These are phyloP conservation scores for Gastracanthus pulcherrimus DNA, from an alignment of 2,888 invertebrate genomes.

Conservation along the genomic window DNA sequence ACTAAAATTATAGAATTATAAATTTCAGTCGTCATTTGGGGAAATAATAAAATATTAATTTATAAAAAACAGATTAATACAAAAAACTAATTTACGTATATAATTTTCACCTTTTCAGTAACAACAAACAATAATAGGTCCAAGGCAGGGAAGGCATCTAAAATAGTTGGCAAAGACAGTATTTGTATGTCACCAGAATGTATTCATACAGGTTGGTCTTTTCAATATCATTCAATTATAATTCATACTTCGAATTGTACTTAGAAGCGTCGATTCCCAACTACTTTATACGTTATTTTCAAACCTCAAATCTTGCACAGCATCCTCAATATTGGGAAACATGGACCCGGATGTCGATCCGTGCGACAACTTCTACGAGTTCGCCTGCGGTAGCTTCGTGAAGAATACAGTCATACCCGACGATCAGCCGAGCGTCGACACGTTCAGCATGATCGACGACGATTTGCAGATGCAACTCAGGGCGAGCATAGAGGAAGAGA, in stretches of 20 bases:
- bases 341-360: constrained; percentile 86
- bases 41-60: too few relatives aligned
- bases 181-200: constrained; percentile 87
- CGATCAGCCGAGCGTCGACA: constrained; percentile 88
- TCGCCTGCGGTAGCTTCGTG: constrained; percentile 86
- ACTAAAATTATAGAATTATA: too few relatives aligned
- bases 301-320: constrained; percentile 71
- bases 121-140: neutral
- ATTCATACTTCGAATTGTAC: neutral
- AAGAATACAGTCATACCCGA: constrained; percentile 86
- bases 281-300: neutral
- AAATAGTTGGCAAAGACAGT: constrained; percentile 8
- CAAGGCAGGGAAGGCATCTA: neutral
- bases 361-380: constrained; percentile 88
- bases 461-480: constrained; percentile 87
- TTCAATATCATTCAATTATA: neutral
- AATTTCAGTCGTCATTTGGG: too few relatives aligned
- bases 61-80: too few relatives aligned
- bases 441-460: constrained; percentile 87
- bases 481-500: constrained; percentile 84
- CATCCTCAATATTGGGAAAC: constrained; percentile 84
- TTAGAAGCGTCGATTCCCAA: neutral
- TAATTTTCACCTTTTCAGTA: constrained; percentile 1
- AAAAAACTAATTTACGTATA: neutral
- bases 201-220: constrained; percentile 83